These are phyloP conservation scores for Pyrocoelia pectoralis DNA, from an alignment of 2,888 invertebrate species.

Conservation along the genomic window DNA sequence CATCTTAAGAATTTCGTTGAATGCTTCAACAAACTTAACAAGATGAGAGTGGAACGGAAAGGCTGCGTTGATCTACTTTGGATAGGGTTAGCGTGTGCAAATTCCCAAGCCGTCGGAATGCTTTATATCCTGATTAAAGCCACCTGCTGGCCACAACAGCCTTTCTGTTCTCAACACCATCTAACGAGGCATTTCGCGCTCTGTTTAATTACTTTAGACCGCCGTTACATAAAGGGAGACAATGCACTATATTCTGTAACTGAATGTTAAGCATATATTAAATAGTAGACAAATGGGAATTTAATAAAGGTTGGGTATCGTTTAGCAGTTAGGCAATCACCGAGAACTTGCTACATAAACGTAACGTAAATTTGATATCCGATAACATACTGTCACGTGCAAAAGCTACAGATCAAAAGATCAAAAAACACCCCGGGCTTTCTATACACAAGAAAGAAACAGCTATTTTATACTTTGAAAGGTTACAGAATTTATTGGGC, in stretches of 20 bases:
- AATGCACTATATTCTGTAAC: constrained; percentile 12
- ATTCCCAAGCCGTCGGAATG: constrained; percentile 41
- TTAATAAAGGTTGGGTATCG: constrained; percentile 32
- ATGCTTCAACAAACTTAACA: constrained; percentile 25
- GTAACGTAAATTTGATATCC: constrained; percentile 28
- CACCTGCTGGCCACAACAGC: constrained; percentile 36
- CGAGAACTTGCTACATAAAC: constrained; percentile 28
- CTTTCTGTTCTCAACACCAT: constrained; percentile 29
- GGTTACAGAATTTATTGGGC: constrained; percentile 2
- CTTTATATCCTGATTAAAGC: constrained; percentile 41
- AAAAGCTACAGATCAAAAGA: constrained; percentile 22
- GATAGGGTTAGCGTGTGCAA: constrained; percentile 43
- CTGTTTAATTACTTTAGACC: constrained; percentile 26
- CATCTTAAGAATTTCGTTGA: constrained; percentile 20
- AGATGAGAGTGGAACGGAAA: constrained; percentile 36
- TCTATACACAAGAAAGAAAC: constrained; percentile 10
- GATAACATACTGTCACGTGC: constrained; percentile 18
- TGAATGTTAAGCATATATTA: constrained; percentile 6
- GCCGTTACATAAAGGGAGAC: constrained; percentile 15
- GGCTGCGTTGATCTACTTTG: constrained; percentile 42
- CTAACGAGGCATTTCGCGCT: constrained; percentile 26
- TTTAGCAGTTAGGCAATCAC: constrained; percentile 29
- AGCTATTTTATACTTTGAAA: constrained; percentile 21
- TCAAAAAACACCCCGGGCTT: constrained; percentile 17
- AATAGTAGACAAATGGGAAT: constrained; percentile 34